A percentile compares a stretch with the other conserved stretches of the same genome.
Evolutionary conservation across 2,797 vertebrate genomes (phyloP).

Genomic region (Heliangelus exortis): DNA sequence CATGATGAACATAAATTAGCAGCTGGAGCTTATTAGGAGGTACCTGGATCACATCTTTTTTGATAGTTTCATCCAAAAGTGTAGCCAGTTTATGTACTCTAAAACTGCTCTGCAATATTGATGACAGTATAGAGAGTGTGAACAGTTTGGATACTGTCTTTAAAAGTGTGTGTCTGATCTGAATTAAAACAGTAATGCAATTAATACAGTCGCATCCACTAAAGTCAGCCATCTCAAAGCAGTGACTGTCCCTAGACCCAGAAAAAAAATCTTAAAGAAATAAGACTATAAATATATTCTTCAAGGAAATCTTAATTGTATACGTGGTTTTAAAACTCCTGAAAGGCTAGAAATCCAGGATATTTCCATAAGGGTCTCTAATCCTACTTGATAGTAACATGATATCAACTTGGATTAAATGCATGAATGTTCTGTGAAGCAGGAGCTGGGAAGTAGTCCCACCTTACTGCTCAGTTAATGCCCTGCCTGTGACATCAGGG

Average conservation of each 20-base stretch:
- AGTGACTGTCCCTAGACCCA: neutral
- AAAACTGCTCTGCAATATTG: neutral
- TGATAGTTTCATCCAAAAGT: neutral
- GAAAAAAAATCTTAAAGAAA: neutral
- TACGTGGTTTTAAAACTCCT: neutral
- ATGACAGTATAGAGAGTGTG: neutral
- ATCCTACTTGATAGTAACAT: neutral
- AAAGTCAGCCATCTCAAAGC: neutral
- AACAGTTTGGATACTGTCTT: neutral
- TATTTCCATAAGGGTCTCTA: neutral
- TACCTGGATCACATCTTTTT: neutral
- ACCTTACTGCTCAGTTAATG: neutral
- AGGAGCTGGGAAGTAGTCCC: neutral
- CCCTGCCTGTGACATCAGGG: neutral
- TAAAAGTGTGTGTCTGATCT: neutral
- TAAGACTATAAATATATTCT: neutral
- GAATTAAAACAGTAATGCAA: neutral
- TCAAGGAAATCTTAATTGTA: neutral
- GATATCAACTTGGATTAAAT: neutral
- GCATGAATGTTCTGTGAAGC: neutral
- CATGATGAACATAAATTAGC: neutral
- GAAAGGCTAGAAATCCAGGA: neutral
- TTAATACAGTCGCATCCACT: neutral
- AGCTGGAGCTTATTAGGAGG: neutral
- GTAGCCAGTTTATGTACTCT: neutral